These are phyloP conservation scores for Tenthredo scrophulariae DNA, from an alignment of 2,888 invertebrate species.

Conservation along the genomic window DNA sequence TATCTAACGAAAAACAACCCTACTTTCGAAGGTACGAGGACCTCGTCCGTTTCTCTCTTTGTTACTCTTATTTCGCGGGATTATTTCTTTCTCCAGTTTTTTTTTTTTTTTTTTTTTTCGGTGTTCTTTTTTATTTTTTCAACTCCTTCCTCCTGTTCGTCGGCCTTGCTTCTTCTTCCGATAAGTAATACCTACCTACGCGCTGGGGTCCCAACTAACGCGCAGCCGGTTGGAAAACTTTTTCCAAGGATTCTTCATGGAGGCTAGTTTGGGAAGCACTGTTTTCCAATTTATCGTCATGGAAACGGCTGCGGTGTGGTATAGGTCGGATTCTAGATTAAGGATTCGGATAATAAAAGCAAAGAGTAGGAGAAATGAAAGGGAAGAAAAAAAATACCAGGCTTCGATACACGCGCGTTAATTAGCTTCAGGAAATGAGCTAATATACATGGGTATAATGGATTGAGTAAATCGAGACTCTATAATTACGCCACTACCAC, in stretches of 20 bases:
- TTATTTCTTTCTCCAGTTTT: background rate
- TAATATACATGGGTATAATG: background rate
- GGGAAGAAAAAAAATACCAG: background rate
- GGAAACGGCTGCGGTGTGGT: constrained; percentile 1
- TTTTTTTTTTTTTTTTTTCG: background rate
- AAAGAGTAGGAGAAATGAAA: background rate
- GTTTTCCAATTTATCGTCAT: constrained; percentile 44
- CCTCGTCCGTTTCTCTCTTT: background rate
- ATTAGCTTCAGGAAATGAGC: background rate
- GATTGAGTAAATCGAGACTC: background rate
- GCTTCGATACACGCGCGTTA: background rate
- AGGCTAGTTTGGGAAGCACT: constrained; percentile 43
- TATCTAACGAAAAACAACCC: background rate
- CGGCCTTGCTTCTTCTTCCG: constrained; percentile 7
- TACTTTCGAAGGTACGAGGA: background rate
- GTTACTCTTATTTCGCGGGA: background rate
- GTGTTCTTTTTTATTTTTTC: background rate
- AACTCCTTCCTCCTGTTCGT: background rate
- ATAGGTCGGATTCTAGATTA: background rate
- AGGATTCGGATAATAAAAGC: background rate
- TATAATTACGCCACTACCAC: background rate
- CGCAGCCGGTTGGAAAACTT: constrained; percentile 25
- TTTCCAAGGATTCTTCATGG: constrained; percentile 14
- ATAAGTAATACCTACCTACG: constrained; percentile 22
- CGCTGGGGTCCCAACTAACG: background rate